Conservation (phyloP, 2,797 vertebrate genomes). For the Microctenopoma stevenorrisi region DNA sequence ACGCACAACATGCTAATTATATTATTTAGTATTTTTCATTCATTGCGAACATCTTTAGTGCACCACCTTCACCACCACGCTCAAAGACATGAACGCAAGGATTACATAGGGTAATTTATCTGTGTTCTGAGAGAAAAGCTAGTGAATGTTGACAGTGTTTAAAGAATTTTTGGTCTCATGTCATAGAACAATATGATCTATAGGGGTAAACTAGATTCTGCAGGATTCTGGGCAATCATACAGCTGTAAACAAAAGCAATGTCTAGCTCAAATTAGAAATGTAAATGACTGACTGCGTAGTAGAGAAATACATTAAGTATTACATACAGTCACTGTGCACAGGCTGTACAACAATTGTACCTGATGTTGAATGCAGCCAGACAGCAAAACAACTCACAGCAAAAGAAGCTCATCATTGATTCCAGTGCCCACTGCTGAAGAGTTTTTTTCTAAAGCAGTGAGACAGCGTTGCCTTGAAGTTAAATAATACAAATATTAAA, state of each 20-base stretch:
- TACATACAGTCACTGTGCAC: constrained; percentile 12
- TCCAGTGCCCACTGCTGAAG: constrained; percentile 49
- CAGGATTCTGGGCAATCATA: neutral
- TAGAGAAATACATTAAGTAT: constrained; percentile 28
- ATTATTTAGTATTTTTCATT: too few species aligned
- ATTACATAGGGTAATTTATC: too few species aligned
- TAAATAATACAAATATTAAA: constrained; percentile 10
- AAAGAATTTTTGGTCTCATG: too few species aligned
- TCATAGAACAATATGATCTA: too few species aligned
- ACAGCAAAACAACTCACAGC: constrained; percentile 53
- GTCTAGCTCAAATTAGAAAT: constrained; percentile 27
- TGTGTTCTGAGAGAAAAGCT: too few species aligned
- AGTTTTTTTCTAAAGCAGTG: constrained; percentile 59
- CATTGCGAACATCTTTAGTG: too few species aligned
- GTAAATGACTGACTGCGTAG: constrained; percentile 36
- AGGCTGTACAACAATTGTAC: constrained; percentile 34
- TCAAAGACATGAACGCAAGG: too few species aligned
- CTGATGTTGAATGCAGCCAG: constrained; percentile 38
- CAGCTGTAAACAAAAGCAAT: neutral
- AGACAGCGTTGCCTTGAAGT: constrained; percentile 71
- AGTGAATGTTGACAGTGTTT: too few species aligned
- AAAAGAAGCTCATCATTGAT: constrained; percentile 66
- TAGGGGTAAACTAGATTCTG: too few species aligned
- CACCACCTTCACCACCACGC: too few species aligned
- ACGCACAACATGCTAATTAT: too few species aligned